Conservation (phyloP, 2,888 invertebrate genomes). For the Cephus runcator region DNA sequence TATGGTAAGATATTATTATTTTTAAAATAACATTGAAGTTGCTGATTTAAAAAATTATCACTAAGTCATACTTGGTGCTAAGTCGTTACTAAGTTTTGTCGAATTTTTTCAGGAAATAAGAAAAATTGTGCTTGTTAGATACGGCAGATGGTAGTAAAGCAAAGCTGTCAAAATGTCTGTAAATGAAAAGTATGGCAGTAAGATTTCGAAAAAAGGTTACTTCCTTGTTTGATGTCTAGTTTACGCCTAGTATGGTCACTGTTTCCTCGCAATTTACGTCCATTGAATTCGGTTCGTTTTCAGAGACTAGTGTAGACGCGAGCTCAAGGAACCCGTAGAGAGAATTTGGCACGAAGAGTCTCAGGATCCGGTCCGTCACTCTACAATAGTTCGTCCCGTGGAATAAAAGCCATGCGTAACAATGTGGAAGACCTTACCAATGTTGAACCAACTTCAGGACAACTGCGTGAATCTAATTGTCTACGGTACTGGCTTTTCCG, state of each 20-base stretch:
- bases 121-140: neutral
- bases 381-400: neutral
- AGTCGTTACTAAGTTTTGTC: neutral
- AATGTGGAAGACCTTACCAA: conserved; percentile 24
- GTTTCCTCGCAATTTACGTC: conserved; percentile 38
- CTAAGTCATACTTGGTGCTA: neutral
- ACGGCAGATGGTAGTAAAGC: neutral
- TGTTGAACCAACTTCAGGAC: conserved; percentile 53
- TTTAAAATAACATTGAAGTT: neutral
- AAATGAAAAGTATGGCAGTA: neutral
- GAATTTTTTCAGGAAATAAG: neutral
- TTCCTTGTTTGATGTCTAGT: conserved; percentile 34
- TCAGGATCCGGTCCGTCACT: neutral
- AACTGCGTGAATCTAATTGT: conserved; percentile 54
- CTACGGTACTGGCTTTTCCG: conserved; percentile 27
- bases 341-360: neutral
- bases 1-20: neutral
- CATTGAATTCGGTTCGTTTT: conserved; percentile 30
- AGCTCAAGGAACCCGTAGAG: neutral
- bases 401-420: neutral
- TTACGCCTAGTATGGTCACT: conserved; percentile 34
- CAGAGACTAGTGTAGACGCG: neutral
- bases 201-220: conserved; percentile 8
- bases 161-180: neutral
- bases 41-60: neutral